Percentiles rank a stretch among this genome's conserved stretches.
Conservation (phyloP, 2,113 vertebrate genomes). For the Orycteropus afer region DNA sequence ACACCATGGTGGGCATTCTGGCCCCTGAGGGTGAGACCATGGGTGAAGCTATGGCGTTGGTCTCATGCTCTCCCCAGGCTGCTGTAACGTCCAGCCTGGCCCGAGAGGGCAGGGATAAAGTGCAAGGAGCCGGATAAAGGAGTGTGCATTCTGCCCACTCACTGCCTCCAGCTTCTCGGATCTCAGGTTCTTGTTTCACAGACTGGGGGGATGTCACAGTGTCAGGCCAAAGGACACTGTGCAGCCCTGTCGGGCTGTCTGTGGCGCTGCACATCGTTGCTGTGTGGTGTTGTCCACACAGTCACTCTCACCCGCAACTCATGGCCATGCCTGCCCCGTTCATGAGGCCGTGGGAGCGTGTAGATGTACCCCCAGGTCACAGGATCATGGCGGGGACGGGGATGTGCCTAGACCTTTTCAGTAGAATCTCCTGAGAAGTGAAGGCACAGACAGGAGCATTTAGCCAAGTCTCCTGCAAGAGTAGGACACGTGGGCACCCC, state of each 20-base stretch:
- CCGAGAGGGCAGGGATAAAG: neutral
- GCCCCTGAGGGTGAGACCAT: neutral
- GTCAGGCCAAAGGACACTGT: no score
- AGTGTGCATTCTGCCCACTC: neutral
- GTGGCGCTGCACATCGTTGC: neutral
- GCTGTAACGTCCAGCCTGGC: neutral
- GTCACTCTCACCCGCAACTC: no score
- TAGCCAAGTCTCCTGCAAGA: neutral
- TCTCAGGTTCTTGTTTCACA: neutral
- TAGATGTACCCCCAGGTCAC: neutral
- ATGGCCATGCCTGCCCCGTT: neutral
- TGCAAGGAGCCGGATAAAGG: neutral
- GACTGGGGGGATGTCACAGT: neutral
- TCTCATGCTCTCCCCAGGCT: neutral
- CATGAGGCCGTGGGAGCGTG: neutral
- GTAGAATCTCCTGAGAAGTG: neutral
- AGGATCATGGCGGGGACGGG: neutral
- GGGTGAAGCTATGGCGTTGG: neutral
- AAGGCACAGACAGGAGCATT: neutral
- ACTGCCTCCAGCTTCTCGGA: rapidly evolving
- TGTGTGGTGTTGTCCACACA: no score
- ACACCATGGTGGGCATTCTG: neutral
- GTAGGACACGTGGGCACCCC: neutral
- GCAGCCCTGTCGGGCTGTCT: no score
- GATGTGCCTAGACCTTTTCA: neutral